Evolutionary conservation across 2,797 vertebrate species (phyloP).

Genomic region (Agapornis canus): DNA sequence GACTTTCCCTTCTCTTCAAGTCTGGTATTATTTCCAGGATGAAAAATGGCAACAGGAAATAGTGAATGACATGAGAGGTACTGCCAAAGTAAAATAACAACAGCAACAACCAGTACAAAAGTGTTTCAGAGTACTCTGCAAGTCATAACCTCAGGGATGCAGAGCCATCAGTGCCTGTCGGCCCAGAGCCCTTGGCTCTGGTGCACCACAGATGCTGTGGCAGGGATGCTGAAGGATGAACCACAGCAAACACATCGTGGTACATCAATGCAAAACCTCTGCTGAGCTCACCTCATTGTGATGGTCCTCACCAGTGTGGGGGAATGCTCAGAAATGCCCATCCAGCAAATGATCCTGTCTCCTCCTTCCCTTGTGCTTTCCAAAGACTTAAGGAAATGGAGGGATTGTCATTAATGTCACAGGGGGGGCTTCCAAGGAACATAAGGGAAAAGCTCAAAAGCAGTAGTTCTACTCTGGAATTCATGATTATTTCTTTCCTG

Average conservation of each 20-base stretch:
- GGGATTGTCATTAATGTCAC: background rate
- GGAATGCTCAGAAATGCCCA: background rate
- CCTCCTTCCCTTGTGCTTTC: background rate
- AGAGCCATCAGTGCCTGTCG: background rate
- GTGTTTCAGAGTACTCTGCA: background rate
- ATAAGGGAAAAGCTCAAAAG: background rate
- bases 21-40: slow-evolving; percentile 2
- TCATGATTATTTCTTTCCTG: rapidly evolving
- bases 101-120: background rate
- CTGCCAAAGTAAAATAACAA: background rate
- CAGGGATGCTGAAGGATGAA: background rate
- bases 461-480: background rate
- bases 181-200: background rate
- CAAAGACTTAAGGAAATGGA: background rate
- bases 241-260: rapidly evolving
- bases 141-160: background rate
- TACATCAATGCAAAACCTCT: background rate
- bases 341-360: background rate
- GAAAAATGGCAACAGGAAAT: slow-evolving; percentile 3
- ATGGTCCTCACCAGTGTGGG: background rate
- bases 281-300: background rate
- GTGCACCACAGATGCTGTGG: rapidly evolving
- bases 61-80: background rate
- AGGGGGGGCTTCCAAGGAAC: background rate
- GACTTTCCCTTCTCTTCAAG: background rate